Percentiles rank a stretch among this genome's conserved stretches.
Conservation (phyloP, 2,888 invertebrate species). For the Idaea straminata region DNA sequence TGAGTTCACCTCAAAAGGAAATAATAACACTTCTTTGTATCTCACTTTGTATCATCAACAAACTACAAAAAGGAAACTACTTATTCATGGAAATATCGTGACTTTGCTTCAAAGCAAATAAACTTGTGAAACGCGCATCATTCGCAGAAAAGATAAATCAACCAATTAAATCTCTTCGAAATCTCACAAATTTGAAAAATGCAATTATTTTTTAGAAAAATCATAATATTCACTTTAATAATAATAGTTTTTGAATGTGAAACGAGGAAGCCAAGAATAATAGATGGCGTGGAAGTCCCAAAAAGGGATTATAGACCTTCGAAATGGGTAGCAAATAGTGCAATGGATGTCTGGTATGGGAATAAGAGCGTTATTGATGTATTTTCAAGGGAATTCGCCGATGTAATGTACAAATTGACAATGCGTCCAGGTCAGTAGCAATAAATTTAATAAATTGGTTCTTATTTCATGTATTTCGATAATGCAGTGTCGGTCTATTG, state of each 20-base stretch:
- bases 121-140: background rate
- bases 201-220: background rate
- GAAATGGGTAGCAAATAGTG: constrained; percentile 57
- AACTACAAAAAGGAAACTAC: background rate
- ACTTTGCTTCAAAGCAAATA: background rate
- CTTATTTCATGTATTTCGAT: background rate
- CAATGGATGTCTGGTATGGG: constrained; percentile 62
- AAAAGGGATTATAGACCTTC: constrained; percentile 48
- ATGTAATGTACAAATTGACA: constrained; percentile 47
- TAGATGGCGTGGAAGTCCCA: constrained; percentile 16
- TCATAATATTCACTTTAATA: constrained; percentile 3
- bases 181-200: background rate
- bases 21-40: background rate
- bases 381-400: constrained; percentile 50
- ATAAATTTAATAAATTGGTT: background rate
- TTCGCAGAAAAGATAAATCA: background rate
- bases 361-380: constrained; percentile 56
- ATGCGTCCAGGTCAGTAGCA: constrained; percentile 43
- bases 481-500: background rate
- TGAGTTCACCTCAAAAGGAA: background rate
- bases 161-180: background rate
- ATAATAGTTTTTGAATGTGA: constrained; percentile 29
- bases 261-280: constrained; percentile 27
- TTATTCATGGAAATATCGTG: background rate
- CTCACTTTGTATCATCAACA: background rate